Evolutionary conservation across 2,888 invertebrate species (phyloP), one percentile per base, ranked within the genome.

Genomic region (Hypolimnas misippus): DNA sequence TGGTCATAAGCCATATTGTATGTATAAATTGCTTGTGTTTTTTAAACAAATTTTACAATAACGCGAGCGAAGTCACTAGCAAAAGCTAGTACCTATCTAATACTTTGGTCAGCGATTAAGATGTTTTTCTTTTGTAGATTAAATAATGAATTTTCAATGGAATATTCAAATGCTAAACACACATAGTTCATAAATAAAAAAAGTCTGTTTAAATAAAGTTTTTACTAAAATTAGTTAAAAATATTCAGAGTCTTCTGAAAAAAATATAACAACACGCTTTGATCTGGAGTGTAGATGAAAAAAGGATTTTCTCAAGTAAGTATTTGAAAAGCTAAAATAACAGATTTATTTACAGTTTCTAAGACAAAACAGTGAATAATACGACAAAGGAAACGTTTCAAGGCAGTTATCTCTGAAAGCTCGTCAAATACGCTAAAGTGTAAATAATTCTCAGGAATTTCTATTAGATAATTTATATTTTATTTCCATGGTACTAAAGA

Each of bases 351-450:
- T 79, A 76, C 72, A 76, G 75, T 75, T 79, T 74, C 72, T 69
- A 68, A 72, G 60, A 70, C 73, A 74, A 83, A 85, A 88, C 86
- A 86, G 86, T 85, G 85, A 85, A 82, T 86, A 82, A 85, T 84
- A 79, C 77, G 78, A 87, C 86, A 89, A 88, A 87, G 82, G 78
- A 82, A 85, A 77, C 82, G 80, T 85, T 88, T 84, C 79, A 78
- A 81, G 78, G 76, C 82, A 85, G 83, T 85, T 87, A 86, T 85
- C 84, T 87, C 83, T 83, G 79, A 86, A 87, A 86, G 86, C 85
- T 84, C 77, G 79, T 86, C 86, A 87, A 86, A 87, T 84, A 83
- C 80, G 81, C 78, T 81, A 81, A 77, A 84, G 84, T 81, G 80
- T 81, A 83, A 78, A 75, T 72, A 75, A 78, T 78, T 76, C 76